Evolutionary conservation across 92 coral and sea anemone species (phyloP).

Genomic region (Parazoanthus darwini): DNA sequence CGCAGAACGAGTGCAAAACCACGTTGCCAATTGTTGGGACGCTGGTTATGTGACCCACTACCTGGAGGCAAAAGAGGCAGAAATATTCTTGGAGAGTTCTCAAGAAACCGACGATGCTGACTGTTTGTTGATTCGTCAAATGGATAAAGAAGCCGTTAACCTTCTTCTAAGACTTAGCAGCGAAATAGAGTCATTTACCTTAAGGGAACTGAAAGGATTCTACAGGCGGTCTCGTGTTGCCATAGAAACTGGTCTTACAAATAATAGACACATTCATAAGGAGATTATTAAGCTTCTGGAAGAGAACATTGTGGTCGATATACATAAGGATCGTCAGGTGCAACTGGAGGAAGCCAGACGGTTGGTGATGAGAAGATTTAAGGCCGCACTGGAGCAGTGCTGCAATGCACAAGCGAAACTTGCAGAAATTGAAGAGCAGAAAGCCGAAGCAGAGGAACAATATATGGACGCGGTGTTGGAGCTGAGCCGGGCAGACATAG

Average conservation of each 20-base stretch:
- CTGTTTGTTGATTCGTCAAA: slow-evolving; percentile 59
- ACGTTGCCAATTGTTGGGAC: not conserved
- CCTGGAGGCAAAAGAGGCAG: slow-evolving; percentile 1
- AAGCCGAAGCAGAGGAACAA: slow-evolving; percentile 65
- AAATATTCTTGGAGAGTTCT: slow-evolving; percentile 9
- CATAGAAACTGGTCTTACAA: slow-evolving; percentile 78
- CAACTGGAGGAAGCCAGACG: slow-evolving; percentile 53
- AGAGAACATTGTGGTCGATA: slow-evolving; percentile 49
- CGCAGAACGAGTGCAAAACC: not conserved
- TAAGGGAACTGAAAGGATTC: slow-evolving; percentile 66
- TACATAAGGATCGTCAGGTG: slow-evolving; percentile 42
- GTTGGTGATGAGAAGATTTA: slow-evolving; percentile 53
- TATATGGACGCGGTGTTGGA: slow-evolving; percentile 60
- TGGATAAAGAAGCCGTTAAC: slow-evolving; percentile 64
- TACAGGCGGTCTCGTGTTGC: slow-evolving; percentile 83
- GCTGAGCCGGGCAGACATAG: slow-evolving; percentile 55
- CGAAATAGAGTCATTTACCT: slow-evolving; percentile 67
- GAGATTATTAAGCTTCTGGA: slow-evolving; percentile 67
- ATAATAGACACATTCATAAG: slow-evolving; percentile 72
- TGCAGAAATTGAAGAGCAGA: slow-evolving; percentile 61
- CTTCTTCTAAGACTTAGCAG: slow-evolving; percentile 58
- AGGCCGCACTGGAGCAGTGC: slow-evolving; percentile 55
- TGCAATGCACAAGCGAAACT: slow-evolving; percentile 59
- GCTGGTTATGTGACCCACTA: not conserved
- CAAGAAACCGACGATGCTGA: slow-evolving; percentile 41